Evolutionary conservation across 2,113 vertebrate species (phyloP), one percentile per base, ranked within the genome.

Genomic region (Uria aalge): DNA sequence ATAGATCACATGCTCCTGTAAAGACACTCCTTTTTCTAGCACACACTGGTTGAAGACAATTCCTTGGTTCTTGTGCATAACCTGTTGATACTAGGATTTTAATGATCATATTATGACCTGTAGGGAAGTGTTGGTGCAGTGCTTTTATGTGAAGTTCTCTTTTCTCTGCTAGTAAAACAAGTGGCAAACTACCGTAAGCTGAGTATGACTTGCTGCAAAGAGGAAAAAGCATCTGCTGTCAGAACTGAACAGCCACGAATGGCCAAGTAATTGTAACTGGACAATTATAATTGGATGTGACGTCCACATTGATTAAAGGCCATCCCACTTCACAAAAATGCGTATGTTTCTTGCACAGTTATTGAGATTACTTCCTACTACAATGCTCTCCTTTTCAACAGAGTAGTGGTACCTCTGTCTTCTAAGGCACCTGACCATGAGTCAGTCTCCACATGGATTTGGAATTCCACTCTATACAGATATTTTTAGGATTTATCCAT

Each of bases 281-380:
- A 64, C 13, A 59, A 59, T 30, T 57, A 34, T 22, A 69, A 71
- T 2, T 48, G 24, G 26, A 32, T 75, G 43, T 20, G 11, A 47
- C 2, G 1, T 32, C 19, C 53, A 56, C 9, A 20, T 0, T 62
- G 30, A 79, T 43, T 75, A 67, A 0, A 68, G 38, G 29, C 62
- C 34, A 66, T 26, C 12, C 30, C 34, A 73, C 11, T 38, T 45
- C 85, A 90, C 15, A 62, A n/a, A 90, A 45, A 2, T 0, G 1
- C 21, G 21, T 29, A 40, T 0, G 1, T 67, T 82, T 69, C 57
- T 79, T 40, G 22, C 19, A 43, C 30, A 76, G 32, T 52, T 73
- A 55, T 0, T 34, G 47, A 82, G 23, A 82, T 47, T 47, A n/a
- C 47, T 88, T 90, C 50, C 72, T 55, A 45, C 17, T 47, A 53